A percentile compares a stretch with the other conserved stretches of the same genome.
Evolutionary conservation across 2,888 invertebrate species (phyloP).

Genomic region (Nomada ferruginata): DNA sequence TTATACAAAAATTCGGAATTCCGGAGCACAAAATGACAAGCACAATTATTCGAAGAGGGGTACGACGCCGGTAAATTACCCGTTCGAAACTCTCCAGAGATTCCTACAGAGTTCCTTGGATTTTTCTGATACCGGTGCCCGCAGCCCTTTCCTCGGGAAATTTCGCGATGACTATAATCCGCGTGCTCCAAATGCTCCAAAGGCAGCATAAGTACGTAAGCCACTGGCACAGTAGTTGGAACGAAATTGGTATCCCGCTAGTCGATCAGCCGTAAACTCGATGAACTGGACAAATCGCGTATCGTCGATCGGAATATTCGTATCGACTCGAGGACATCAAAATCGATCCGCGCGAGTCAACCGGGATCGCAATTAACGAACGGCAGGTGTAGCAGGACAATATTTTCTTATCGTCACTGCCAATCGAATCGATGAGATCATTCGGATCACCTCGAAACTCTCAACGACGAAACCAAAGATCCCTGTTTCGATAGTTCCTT

Average conservation of each 20-base stretch:
- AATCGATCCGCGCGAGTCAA: conserved; percentile 2
- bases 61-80: too few relatives aligned
- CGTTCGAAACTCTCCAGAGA: too few relatives aligned
- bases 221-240: background rate
- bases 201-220: background rate
- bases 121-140: background rate
- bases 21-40: too few relatives aligned
- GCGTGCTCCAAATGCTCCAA: too few relatives aligned
- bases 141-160: background rate
- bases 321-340: background rate
- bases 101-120: background rate
- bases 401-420: conserved; percentile 47
- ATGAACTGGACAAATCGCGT: conserved; percentile 28
- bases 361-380: conserved; percentile 26
- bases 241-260: conserved; percentile 8
- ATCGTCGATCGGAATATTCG: conserved; percentile 5
- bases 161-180: conserved; percentile 16
- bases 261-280: background rate
- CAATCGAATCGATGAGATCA: conserved; percentile 25
- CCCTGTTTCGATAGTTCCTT: background rate
- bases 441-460: background rate
- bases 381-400: conserved; percentile 16
- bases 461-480: background rate
- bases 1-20: too few relatives aligned
- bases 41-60: too few relatives aligned